These are phyloP conservation scores for Sturmia bella DNA, from an alignment of 2,888 invertebrate genomes.

Conservation along the genomic window DNA sequence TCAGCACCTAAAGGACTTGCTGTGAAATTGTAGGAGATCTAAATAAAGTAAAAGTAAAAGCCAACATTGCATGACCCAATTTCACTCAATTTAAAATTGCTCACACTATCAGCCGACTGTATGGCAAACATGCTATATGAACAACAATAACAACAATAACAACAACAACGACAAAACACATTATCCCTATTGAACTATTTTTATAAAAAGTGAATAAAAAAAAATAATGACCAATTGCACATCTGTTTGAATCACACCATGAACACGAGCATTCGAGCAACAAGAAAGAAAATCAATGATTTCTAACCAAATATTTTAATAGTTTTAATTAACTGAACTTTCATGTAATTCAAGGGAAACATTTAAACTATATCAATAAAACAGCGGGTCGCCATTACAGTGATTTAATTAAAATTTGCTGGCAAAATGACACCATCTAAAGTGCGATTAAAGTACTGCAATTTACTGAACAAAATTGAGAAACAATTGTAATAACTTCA, in stretches of 20 bases:
- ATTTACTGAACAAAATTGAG: not conserved
- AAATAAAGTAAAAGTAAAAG: not conserved
- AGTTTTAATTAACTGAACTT: slow-evolving; percentile 24
- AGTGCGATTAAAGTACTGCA: not conserved
- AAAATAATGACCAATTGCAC: slow-evolving; percentile 37
- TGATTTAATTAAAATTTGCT: slow-evolving; percentile 26
- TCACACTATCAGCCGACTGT: not conserved
- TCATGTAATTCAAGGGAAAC: slow-evolving; percentile 35
- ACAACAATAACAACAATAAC: not conserved
- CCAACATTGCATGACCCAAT: slow-evolving; percentile 52
- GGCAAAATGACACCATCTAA: slow-evolving; percentile 24
- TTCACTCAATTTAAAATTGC: slow-evolving; percentile 33
- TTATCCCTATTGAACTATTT: slow-evolving; percentile 35
- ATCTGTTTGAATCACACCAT: slow-evolving; percentile 66
- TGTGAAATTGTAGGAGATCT: slow-evolving; percentile 5
- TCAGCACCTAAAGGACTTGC: not conserved
- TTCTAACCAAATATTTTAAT: slow-evolving; percentile 1
- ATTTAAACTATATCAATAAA: not conserved
- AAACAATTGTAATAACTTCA: not conserved
- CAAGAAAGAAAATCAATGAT: slow-evolving; percentile 10
- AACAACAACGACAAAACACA: not conserved
- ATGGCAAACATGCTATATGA: slow-evolving; percentile 9
- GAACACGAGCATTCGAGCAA: not conserved
- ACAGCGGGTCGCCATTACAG: slow-evolving; percentile 1
- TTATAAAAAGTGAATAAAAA: slow-evolving; percentile 22